Evolutionary conservation across 2,888 invertebrate species (phyloP).

Genomic region (Chymomyza caudatula): DNA sequence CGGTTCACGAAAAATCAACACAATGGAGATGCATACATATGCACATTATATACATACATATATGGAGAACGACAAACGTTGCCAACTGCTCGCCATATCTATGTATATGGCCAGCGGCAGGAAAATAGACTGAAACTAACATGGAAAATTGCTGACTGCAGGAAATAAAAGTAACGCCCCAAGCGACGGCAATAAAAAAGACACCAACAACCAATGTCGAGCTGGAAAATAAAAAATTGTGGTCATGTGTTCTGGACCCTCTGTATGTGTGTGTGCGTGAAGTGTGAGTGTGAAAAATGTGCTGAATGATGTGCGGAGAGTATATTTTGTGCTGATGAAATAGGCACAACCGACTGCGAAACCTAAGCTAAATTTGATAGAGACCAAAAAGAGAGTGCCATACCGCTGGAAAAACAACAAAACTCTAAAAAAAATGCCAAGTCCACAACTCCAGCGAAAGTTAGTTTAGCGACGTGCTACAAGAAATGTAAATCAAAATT

Average conservation of each 20-base stretch:
- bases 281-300: background rate
- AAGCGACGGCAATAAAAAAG: slow-evolving; percentile 49
- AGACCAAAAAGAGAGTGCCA: slow-evolving; percentile 3
- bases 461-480: slow-evolving; percentile 47
- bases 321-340: slow-evolving; percentile 21
- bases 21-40: background rate
- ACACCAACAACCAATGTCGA: slow-evolving; percentile 1
- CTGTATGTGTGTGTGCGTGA: background rate
- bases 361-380: slow-evolving; percentile 3
- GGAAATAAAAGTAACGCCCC: slow-evolving; percentile 34
- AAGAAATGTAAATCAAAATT: slow-evolving; percentile 68
- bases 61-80: slow-evolving; percentile 52
- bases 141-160: slow-evolving; percentile 54
- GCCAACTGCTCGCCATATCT: slow-evolving; percentile 53
- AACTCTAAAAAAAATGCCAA: slow-evolving; percentile 18
- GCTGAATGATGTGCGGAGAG: background rate
- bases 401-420: slow-evolving; percentile 32
- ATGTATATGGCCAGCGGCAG: background rate
- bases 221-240: slow-evolving; percentile 52
- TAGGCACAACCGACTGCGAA: slow-evolving; percentile 30
- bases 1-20: background rate
- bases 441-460: slow-evolving; percentile 18
- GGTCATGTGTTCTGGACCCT: background rate
- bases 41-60: background rate
- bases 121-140: slow-evolving; percentile 30